Evolutionary conservation across 2,888 invertebrate species (phyloP), one percentile per base, ranked within the genome.

Genomic region (Pachydiplax longipennis): DNA sequence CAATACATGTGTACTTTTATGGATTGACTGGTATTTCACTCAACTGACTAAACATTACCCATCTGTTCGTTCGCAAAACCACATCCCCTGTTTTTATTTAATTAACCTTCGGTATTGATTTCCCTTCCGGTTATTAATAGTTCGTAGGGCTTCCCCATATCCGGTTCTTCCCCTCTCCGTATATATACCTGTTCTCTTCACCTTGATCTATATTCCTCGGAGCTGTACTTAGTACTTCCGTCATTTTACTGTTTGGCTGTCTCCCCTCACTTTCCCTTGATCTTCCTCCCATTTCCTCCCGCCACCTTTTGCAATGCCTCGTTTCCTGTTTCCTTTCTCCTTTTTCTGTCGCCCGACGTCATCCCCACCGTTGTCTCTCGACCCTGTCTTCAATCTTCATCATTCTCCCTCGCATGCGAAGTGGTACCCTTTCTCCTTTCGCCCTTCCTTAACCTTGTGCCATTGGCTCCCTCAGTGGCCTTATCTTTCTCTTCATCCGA

Each of bases 401-500:
- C 87, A 87, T 61, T 87, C 87, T 61, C 53, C 61, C 13, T 61
- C 87, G 65, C 58, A 87, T 87, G 83, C 83, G 83, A 58, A 83
- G 58, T 61, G 35, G 83, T 61, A 61, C 13, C 87, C 65, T 87
- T 61, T 40, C 87, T 35, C 37, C 35, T 15, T 13, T 22, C 44
- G n/a, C 44, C 44, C 25, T 53, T 48, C 18, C 83, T 35, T 58
- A 15, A 25, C 82, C 40, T 58, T 61, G 58, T 31, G 40, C 40
- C 40, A 81, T 40, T 37, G 81, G 58, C 83, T 35, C 58, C 15
- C 87, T 87, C 65, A 83, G 87, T 61, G 87, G 58, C 87, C 87
- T 87, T 87, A 87, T 87, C 87, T 87, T n/a, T 81, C 82, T 8
- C 83, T 83, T 83, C 83, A 83, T 83, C 83, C 83, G 58, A 61